A percentile compares a stretch with the other conserved stretches of the same genome.
Conservation (phyloP, 2,888 invertebrate genomes). For the Ophion slaviceki region DNA sequence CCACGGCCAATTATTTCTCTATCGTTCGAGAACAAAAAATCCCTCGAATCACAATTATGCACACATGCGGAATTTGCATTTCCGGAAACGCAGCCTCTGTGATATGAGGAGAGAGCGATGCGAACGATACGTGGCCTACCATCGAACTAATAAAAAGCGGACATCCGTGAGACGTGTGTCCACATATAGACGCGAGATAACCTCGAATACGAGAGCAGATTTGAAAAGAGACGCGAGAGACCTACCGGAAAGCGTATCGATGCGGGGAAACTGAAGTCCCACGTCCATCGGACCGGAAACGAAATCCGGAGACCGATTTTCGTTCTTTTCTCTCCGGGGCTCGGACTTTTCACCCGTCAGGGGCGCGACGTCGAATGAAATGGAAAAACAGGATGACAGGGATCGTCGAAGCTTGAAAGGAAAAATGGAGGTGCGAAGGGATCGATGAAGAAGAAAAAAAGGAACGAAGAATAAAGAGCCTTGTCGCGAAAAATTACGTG, state of each 20-base stretch:
- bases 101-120: too few relatives aligned
- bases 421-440: conserved; percentile 27
- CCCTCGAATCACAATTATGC: too few relatives aligned
- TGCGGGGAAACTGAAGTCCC: conserved; percentile 38
- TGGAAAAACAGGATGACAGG: conserved; percentile 32
- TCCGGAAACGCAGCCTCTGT: background rate
- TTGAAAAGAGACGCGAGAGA: conserved; percentile 36
- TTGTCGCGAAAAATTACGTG: conserved; percentile 1
- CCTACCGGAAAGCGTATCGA: conserved; percentile 20
- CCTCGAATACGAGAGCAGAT: conserved; percentile 31
- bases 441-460: conserved; percentile 18
- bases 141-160: conserved; percentile 51
- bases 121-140: background rate
- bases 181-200: conserved; percentile 20
- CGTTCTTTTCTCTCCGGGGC: conserved; percentile 30
- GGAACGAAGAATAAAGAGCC: conserved; percentile 6
- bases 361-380: conserved; percentile 45
- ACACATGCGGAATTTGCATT: background rate
- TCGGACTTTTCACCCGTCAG: conserved; percentile 32
- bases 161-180: conserved; percentile 29
- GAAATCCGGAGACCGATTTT: conserved; percentile 58
- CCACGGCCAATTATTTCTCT: too few relatives aligned
- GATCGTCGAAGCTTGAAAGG: background rate
- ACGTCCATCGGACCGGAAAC: conserved; percentile 52
- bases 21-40: too few relatives aligned